A percentile compares a stretch with the other conserved stretches of the same genome.
Conservation (phyloP, 2,797 vertebrate genomes). For the Danio choprae region DNA sequence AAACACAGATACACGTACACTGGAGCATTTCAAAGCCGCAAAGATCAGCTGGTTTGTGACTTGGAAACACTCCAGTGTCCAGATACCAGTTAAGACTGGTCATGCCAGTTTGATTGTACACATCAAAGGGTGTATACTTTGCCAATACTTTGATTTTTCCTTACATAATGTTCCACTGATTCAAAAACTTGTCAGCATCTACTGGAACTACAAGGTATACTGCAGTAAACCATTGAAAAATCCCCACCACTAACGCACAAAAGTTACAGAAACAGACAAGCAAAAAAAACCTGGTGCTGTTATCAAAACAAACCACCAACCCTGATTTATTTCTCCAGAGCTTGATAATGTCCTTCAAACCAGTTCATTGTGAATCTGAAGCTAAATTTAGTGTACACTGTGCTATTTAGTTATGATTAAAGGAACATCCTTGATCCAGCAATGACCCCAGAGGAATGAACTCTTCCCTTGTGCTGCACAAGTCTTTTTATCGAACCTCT, state of each 20-base stretch:
- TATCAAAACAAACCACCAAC: slow-evolving; percentile 17
- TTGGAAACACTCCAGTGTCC: no score
- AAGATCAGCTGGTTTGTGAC: no score
- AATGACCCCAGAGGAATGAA: slow-evolving; percentile 8
- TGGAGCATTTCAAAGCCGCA: no score
- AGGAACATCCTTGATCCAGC: slow-evolving; percentile 34
- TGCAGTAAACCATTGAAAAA: background rate
- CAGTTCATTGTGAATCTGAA: slow-evolving; percentile 1
- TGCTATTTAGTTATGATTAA: slow-evolving; percentile 25
- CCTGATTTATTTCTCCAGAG: slow-evolving; percentile 29
- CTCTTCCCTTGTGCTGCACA: background rate
- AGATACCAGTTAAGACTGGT: no score
- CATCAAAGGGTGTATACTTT: no score
- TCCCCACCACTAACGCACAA: background rate
- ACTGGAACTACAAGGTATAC: background rate
- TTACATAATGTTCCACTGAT: background rate
- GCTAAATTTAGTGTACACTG: slow-evolving; percentile 5
- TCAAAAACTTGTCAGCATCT: background rate
- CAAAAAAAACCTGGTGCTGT: background rate
- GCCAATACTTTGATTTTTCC: no score
- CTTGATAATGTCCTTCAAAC: slow-evolving; percentile 10
- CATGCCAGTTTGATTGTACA: no score
- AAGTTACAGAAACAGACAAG: background rate
- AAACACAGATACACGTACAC: no score
- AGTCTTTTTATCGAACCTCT: no score